phyloP scores from a whole-genome alignment of 1,140 invertebrate species.

The Leptinotarsa lineolata region DNA sequence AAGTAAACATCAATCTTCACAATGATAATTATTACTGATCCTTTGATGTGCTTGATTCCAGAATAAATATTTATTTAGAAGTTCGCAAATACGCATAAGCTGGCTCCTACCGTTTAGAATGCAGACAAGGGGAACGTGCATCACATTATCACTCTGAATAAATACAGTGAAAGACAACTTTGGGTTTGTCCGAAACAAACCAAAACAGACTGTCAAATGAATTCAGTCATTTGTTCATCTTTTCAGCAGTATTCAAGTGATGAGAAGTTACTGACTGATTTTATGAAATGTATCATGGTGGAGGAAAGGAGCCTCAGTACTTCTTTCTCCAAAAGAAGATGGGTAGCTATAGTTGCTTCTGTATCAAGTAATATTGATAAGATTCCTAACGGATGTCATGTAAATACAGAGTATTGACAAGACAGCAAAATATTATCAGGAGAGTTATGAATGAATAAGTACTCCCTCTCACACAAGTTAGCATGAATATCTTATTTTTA shows the following conservation, averaged over 20 bases:
- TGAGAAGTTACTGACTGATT: neutral
- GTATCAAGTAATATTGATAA: too few relatives aligned
- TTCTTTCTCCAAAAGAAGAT: too few relatives aligned
- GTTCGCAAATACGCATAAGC: slow-evolving; percentile 49
- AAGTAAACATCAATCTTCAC: neutral
- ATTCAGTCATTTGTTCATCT: slow-evolving; percentile 4
- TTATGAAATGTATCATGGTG: too few relatives aligned
- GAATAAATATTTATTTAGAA: slow-evolving; percentile 50
- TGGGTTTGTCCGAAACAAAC: slow-evolving; percentile 1
- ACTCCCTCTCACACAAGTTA: too few relatives aligned
- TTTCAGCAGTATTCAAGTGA: neutral
- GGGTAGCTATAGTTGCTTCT: too few relatives aligned
- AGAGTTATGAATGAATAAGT: too few relatives aligned
- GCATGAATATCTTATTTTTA: too few relatives aligned
- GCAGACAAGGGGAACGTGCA: slow-evolving; percentile 33
- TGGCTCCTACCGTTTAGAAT: slow-evolving; percentile 35
- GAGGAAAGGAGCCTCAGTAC: too few relatives aligned
- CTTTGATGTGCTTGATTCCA: slow-evolving; percentile 49
- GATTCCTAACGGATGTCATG: too few relatives aligned
- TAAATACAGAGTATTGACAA: too few relatives aligned
- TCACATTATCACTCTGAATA: slow-evolving; percentile 16
- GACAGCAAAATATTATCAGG: too few relatives aligned
- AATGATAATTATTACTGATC: slow-evolving; percentile 37
- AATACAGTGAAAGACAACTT: slow-evolving; percentile 22
- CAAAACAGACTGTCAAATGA: slow-evolving; percentile 5